phyloP scores from a whole-genome alignment of 2,113 vertebrate genomes.

The Pygoscelis antarcticus region DNA sequence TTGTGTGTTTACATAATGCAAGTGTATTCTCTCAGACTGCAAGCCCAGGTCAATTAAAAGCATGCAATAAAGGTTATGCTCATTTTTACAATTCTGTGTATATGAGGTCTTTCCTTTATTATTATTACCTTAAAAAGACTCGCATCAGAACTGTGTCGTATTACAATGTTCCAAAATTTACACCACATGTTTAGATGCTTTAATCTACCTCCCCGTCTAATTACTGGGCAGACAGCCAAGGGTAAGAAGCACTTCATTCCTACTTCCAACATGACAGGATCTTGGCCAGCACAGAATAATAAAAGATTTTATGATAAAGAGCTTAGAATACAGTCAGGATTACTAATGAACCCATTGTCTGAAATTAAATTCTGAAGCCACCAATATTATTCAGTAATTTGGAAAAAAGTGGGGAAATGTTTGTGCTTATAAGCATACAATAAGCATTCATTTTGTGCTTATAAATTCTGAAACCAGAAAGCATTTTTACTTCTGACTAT shows the following conservation, averaged over 20 bases:
- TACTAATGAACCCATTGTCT: not conserved
- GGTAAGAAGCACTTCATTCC: not conserved
- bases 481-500: conserved; percentile 53
- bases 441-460: not conserved
- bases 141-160: not conserved
- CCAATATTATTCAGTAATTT: not conserved
- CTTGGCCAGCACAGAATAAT: not conserved
- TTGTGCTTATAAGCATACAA: not conserved
- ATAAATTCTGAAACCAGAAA: conserved; percentile 47
- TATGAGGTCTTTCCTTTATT: not conserved
- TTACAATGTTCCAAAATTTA: not conserved
- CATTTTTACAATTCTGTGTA: not conserved
- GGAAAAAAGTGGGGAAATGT: not conserved
- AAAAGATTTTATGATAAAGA: not conserved
- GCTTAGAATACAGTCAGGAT: not conserved
- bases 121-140: not conserved
- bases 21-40: not conserved
- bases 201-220: not conserved
- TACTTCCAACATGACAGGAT: not conserved
- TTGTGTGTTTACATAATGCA: not conserved
- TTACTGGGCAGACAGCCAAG: not conserved
- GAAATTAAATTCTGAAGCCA: conserved; percentile 4
- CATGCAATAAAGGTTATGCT: not conserved
- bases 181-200: not conserved
- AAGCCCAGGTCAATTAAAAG: not conserved